Percentiles rank a stretch among this genome's conserved stretches.
Evolutionary conservation across 1,140 invertebrate species (phyloP).

Genomic region (Sminthurinus signatus): DNA sequence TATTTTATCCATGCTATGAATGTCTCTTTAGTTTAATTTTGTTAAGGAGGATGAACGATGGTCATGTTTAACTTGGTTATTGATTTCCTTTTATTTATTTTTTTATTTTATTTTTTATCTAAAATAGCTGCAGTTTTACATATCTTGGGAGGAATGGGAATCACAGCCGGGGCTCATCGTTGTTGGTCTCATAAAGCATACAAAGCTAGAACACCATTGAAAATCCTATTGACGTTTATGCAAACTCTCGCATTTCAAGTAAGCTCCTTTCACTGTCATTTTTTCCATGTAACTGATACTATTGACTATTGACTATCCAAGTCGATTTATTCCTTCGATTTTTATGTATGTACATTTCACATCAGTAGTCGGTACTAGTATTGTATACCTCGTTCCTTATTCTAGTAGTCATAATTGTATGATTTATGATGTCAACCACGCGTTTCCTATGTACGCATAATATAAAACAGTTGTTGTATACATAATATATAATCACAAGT

Average conservation of each 20-base stretch:
- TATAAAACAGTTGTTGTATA: too few species aligned
- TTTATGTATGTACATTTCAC: conserved; percentile 81
- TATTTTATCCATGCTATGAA: background rate
- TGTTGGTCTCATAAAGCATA: conserved; percentile 84
- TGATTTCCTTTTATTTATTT: background rate
- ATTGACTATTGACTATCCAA: background rate
- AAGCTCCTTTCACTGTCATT: conserved; percentile 39
- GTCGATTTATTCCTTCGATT: conserved; percentile 66
- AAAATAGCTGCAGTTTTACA: conserved; percentile 40
- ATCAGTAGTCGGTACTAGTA: too few species aligned
- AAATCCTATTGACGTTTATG: conserved; percentile 65
- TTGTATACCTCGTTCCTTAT: too few species aligned
- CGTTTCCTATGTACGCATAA: conserved; percentile 57
- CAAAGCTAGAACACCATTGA: conserved; percentile 73
- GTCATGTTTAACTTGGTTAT: too few species aligned
- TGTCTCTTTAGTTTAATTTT: background rate
- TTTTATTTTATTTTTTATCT: background rate
- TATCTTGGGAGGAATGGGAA: conserved; percentile 56
- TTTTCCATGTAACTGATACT: background rate
- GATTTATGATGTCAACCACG: conserved; percentile 87
- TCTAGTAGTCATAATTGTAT: too few species aligned
- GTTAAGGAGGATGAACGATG: too few species aligned
- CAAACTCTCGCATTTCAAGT: conserved; percentile 77
- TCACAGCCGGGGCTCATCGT: conserved; percentile 83
- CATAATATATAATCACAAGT: too few species aligned